Evolutionary conservation across 2,113 vertebrate species (phyloP), one percentile per base, ranked within the genome.

Genomic region (Zosterops pallidus): DNA sequence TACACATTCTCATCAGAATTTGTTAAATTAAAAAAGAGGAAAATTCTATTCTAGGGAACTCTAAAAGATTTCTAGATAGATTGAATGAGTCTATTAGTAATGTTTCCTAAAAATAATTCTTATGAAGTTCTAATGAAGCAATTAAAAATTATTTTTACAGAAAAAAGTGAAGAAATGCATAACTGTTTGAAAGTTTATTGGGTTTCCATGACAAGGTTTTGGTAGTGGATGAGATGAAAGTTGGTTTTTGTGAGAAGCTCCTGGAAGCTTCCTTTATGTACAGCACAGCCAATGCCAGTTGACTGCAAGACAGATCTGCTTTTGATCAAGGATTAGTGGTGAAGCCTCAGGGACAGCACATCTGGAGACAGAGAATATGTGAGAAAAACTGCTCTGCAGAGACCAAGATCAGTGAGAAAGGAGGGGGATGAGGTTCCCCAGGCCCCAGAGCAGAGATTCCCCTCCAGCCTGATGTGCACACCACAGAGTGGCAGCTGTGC

Each of bases 401-500:
- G 17, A 42, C 5, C 18, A 8, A 44, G 23, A 15, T 31, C 2
- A 2, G 17, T 35, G 41, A 21, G 50, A 17, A 21, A 39, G 49
- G 31, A 67, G 35, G 5, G 4, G 12, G 1, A 63, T 0, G 2
- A 55, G 13, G 3, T 29, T 31, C 19, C 21, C 22, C 59, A 49
- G 39, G 15, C 16, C 4, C 18, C 3, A 6, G 35, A 49, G 41
- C 31, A 68, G 26, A 52, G n/a, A 29, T 49, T 78, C 15, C 23
- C 6, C 14, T 25, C 21, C 18, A 55, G 35, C 24, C 21, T 0
- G 0, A 21, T 12, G 31, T 0, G 0, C 11, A 18, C 9, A 11
- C 15, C 31, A 5, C 2, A 8, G 39, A 37, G 57, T 15, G 33
- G 20, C 31, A 39, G 17, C 28, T 67, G 46, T 55, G 31, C 3